Evolutionary conservation across 2,797 vertebrate genomes (phyloP).

Genomic region (Chaetophractus vellerosus): DNA sequence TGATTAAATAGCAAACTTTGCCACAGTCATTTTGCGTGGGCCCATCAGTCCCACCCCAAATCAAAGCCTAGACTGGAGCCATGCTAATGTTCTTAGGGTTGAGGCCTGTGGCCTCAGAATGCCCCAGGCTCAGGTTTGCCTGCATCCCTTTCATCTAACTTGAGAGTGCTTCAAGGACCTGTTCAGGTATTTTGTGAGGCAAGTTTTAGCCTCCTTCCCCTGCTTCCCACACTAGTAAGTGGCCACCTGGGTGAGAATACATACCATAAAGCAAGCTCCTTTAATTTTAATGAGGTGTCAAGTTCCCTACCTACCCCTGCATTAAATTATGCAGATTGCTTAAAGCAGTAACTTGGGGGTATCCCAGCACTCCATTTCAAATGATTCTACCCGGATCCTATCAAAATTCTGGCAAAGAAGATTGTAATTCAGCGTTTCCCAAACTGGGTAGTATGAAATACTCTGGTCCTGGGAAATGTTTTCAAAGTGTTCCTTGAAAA

Average conservation of each 20-base stretch:
- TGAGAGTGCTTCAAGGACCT: neutral
- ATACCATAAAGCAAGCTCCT: neutral
- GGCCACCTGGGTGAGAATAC: neutral
- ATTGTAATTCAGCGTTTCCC: neutral
- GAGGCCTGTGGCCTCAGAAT: neutral
- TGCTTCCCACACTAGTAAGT: neutral
- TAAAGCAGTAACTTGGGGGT: neutral
- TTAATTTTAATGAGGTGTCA: neutral
- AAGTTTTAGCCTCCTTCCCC: neutral
- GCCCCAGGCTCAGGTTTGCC: neutral
- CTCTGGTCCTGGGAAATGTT: neutral
- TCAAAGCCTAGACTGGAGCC: neutral
- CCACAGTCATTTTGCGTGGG: neutral
- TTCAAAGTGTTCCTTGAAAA: constrained; percentile 2
- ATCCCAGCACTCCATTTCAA: neutral
- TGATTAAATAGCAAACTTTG: neutral
- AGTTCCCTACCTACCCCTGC: neutral
- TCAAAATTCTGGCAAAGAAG: neutral
- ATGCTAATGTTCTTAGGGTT: neutral
- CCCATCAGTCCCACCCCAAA: neutral
- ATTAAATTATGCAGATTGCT: neutral
- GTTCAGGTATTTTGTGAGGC: neutral
- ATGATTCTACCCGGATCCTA: neutral
- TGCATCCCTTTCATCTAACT: neutral
- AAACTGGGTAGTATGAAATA: neutral